These are phyloP conservation scores for Fragum fragum DNA, from an alignment of 2,888 invertebrate genomes.

Conservation along the genomic window DNA sequence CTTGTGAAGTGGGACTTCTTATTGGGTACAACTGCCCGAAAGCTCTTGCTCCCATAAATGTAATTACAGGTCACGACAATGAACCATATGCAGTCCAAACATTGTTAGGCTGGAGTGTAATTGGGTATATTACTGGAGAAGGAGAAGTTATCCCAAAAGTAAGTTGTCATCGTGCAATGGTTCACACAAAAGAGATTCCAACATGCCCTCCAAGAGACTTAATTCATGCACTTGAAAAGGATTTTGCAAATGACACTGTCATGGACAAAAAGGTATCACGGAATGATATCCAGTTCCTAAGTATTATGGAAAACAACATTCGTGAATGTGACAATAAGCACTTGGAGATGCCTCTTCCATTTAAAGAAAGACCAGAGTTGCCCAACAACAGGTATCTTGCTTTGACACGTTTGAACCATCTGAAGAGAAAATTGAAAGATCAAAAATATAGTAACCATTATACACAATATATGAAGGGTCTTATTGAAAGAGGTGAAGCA, in stretches of 20 bases:
- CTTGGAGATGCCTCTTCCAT: constrained; percentile 49
- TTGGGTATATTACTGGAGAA: constrained; percentile 35
- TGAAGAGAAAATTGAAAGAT: constrained; percentile 36
- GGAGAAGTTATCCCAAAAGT: too few species aligned
- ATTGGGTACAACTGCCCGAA: constrained; percentile 60
- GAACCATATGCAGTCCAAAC: constrained; percentile 62
- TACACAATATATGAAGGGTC: constrained; percentile 36
- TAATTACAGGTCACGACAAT: constrained; percentile 25
- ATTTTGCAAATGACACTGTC: background rate
- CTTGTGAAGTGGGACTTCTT: constrained; percentile 61
- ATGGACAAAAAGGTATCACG: constrained; percentile 5
- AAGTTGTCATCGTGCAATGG: background rate
- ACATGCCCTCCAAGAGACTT: background rate
- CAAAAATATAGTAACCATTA: constrained; percentile 38
- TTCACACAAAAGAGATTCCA: background rate
- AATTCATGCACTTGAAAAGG: background rate
- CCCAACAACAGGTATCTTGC: constrained; percentile 47
- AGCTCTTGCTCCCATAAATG: constrained; percentile 52
- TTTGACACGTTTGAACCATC: constrained; percentile 25
- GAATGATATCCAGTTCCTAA: constrained; percentile 11
- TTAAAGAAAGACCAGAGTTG: constrained; percentile 42
- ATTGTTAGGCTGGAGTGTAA: constrained; percentile 59
- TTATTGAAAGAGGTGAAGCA: constrained; percentile 38
- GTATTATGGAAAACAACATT: constrained; percentile 1
- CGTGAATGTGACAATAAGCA: background rate